Conservation (phyloP, 1,140 invertebrate genomes). For the Aphelinus atriplicis region DNA sequence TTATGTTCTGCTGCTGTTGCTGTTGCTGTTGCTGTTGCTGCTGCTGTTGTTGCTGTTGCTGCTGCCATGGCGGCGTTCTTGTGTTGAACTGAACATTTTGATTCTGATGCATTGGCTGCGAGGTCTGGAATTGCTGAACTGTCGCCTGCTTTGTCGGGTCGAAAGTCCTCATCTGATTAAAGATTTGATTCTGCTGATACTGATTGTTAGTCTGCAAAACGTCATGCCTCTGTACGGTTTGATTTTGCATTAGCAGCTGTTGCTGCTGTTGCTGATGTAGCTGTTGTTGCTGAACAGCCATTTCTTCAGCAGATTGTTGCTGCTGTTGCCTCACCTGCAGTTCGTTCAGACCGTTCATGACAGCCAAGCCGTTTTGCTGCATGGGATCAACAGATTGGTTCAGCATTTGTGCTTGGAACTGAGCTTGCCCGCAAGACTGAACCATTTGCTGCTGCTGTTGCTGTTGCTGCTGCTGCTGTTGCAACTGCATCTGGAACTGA, state of each 20-base stretch:
- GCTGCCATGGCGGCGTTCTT: constrained; percentile 73
- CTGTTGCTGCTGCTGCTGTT: constrained; percentile 56
- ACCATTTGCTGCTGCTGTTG: constrained; percentile 54
- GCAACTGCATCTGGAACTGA: constrained; percentile 59
- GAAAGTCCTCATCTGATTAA: constrained; percentile 54
- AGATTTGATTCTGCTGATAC: constrained; percentile 70
- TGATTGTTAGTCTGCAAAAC: constrained; percentile 59
- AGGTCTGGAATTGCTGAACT: constrained; percentile 52
- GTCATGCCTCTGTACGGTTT: constrained; percentile 59
- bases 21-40: constrained; percentile 53
- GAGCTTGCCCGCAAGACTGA: constrained; percentile 54
- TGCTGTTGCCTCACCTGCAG: constrained; percentile 50
- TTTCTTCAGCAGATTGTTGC: constrained; percentile 52
- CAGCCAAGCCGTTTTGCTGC: constrained; percentile 48
- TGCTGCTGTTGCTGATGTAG: constrained; percentile 53
- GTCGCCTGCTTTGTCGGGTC: constrained; percentile 48
- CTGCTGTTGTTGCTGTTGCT: constrained; percentile 61
- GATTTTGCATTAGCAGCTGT: constrained; percentile 59
- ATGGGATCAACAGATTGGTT: constrained; percentile 54
- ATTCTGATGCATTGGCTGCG: constrained; percentile 39
- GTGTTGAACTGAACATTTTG: constrained; percentile 58
- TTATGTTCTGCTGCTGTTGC: constrained; percentile 50
- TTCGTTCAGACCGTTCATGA: constrained; percentile 56
- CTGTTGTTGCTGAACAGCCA: constrained; percentile 54
- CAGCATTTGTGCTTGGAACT: constrained; percentile 56